Percentiles rank a stretch among this genome's conserved stretches.
Evolutionary conservation across 2,113 vertebrate genomes (phyloP).

Genomic region (Salvelinus fontinalis): DNA sequence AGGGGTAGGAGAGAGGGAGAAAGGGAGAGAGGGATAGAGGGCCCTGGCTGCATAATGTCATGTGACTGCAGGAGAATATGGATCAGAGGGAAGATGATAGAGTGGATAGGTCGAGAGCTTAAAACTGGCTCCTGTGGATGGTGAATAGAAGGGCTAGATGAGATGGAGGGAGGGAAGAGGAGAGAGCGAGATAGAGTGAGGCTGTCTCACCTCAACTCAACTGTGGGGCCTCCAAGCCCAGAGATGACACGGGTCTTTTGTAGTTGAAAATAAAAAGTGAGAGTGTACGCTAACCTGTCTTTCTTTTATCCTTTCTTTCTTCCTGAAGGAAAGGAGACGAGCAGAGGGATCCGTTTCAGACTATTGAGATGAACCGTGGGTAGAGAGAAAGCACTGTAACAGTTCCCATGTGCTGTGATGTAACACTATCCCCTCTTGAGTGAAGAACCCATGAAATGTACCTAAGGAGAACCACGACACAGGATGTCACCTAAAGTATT

Average conservation of each 20-base stretch:
- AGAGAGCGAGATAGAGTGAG: constrained; percentile 23
- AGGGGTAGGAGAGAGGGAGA: not conserved
- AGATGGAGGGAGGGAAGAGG: not conserved
- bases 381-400: not conserved
- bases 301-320: not conserved
- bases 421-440: not conserved
- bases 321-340: not conserved
- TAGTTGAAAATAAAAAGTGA: too few species aligned
- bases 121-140: not conserved
- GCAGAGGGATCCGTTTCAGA: not conserved
- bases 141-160: not conserved
- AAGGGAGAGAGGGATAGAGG: not conserved
- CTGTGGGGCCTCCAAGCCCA: not conserved
- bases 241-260: not conserved
- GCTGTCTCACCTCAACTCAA: constrained; percentile 10
- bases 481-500: not conserved
- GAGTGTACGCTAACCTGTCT: not conserved
- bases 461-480: not conserved
- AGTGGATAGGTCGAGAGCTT: not conserved
- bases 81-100: not conserved
- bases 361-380: not conserved
- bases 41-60: constrained; percentile 43
- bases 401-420: not conserved
- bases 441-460: not conserved
- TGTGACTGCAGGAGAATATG: constrained; percentile 42